Evolutionary conservation across 2,888 invertebrate species (phyloP).

Genomic region (Polia nebulosa): DNA sequence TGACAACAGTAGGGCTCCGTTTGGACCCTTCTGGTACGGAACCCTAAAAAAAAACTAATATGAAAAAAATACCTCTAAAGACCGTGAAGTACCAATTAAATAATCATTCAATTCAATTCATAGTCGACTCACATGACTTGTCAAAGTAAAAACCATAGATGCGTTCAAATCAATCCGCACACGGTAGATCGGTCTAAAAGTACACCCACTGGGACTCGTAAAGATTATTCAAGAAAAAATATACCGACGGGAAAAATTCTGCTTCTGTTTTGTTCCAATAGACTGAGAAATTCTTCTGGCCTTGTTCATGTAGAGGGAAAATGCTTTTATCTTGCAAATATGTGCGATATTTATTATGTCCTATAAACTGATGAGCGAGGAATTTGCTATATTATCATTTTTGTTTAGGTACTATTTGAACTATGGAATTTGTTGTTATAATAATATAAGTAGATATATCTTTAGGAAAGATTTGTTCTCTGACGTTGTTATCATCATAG

Average conservation of each 20-base stretch:
- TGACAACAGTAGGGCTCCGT: no score
- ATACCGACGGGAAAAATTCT: slow-evolving; percentile 30
- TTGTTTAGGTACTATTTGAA: slow-evolving; percentile 29
- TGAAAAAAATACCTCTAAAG: background rate
- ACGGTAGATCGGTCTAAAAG: slow-evolving; percentile 49
- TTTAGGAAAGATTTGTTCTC: background rate
- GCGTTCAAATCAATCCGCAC: slow-evolving; percentile 55
- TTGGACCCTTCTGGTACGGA: no score
- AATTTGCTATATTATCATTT: slow-evolving; percentile 43
- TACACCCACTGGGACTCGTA: slow-evolving; percentile 29
- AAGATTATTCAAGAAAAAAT: slow-evolving; percentile 47
- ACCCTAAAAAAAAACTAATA: background rate
- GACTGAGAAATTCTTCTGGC: slow-evolving; percentile 51
- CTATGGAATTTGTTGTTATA: slow-evolving; percentile 22
- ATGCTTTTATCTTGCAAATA: slow-evolving; percentile 54
- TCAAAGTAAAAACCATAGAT: slow-evolving; percentile 54
- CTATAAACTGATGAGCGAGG: slow-evolving; percentile 39
- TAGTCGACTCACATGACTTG: slow-evolving; percentile 21
- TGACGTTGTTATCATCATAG: background rate
- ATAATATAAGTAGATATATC: slow-evolving; percentile 2
- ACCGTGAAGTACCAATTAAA: slow-evolving; percentile 42
- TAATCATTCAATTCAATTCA: slow-evolving; percentile 44
- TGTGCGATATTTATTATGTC: slow-evolving; percentile 45
- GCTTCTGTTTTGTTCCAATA: slow-evolving; percentile 30
- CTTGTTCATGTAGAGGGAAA: slow-evolving; percentile 55